phyloP scores from a whole-genome alignment of 2,113 vertebrate genomes.

The Sphaerodactylus townsendi region DNA sequence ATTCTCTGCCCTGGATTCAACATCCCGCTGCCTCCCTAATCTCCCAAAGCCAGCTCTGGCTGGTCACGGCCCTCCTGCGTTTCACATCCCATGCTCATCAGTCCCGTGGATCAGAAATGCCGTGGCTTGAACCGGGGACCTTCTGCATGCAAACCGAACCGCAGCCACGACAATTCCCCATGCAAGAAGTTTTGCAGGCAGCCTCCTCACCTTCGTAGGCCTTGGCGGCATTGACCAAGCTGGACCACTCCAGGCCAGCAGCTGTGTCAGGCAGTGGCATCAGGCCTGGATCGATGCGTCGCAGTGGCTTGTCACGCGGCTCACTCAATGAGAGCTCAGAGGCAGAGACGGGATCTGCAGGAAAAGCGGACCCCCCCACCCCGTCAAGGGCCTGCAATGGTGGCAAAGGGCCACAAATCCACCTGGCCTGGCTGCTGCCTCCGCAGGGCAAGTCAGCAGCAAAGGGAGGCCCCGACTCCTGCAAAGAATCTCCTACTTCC shows the following conservation, averaged over 20 bases:
- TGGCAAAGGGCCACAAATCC: not conserved
- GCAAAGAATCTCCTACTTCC: too few species aligned
- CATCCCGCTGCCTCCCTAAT: too few species aligned
- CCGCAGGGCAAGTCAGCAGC: too few species aligned
- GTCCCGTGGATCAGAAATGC: too few species aligned
- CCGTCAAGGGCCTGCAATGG: not conserved
- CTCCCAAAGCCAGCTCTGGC: too few species aligned
- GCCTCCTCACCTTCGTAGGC: slow-evolving; percentile 84
- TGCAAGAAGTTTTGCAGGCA: not conserved
- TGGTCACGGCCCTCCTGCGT: too few species aligned
- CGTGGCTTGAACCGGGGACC: too few species aligned
- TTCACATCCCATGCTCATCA: too few species aligned
- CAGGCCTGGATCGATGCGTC: slow-evolving; percentile 83
- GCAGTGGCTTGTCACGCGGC: slow-evolving; percentile 79
- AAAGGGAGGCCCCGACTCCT: too few species aligned
- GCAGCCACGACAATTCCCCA: too few species aligned
- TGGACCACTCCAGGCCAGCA: slow-evolving; percentile 89
- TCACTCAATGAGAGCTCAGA: slow-evolving; percentile 86
- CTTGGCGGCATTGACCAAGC: slow-evolving; percentile 89
- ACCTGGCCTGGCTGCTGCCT: not conserved
- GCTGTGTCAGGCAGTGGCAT: slow-evolving; percentile 92
- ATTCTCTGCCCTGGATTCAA: too few species aligned
- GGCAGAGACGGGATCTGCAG: slow-evolving; percentile 81
- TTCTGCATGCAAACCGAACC: too few species aligned
- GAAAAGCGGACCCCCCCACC: not conserved